phyloP scores from a whole-genome alignment of 2,113 vertebrate species.

The Xiphophorus maculatus region DNA sequence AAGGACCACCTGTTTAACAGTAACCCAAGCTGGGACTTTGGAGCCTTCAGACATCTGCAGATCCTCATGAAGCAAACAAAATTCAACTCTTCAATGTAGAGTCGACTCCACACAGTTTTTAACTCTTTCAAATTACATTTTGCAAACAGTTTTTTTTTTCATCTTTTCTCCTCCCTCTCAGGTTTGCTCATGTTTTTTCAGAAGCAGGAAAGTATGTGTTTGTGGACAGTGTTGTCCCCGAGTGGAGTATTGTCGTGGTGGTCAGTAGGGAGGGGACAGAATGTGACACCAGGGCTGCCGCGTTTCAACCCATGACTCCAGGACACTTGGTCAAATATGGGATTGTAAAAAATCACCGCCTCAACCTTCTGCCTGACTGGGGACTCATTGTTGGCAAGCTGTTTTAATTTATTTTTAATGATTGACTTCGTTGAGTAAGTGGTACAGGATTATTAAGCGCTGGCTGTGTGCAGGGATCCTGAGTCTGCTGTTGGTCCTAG shows the following conservation, averaged over 20 bases:
- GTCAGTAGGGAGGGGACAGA: slow-evolving; percentile 80
- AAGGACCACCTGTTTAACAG: slow-evolving; percentile 92
- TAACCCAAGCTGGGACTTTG: slow-evolving; percentile 91
- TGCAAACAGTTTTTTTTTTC: background rate
- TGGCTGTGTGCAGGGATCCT: slow-evolving; percentile 70
- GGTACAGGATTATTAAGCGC: background rate
- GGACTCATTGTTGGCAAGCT: slow-evolving; percentile 82
- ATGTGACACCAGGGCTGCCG: slow-evolving; percentile 73
- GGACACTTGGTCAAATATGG: slow-evolving; percentile 84
- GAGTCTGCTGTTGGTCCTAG: slow-evolving; percentile 78
- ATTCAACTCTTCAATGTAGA: slow-evolving; percentile 86
- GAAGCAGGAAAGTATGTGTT: slow-evolving; percentile 89
- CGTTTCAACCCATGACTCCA: slow-evolving; percentile 88
- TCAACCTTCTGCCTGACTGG: slow-evolving; percentile 89
- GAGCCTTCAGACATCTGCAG: slow-evolving; percentile 85
- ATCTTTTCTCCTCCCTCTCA: slow-evolving; percentile 37
- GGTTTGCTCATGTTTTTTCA: slow-evolving; percentile 91
- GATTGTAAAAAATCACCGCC: slow-evolving; percentile 74
- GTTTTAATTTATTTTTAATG: background rate
- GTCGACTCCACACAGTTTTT: background rate
- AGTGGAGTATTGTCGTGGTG: slow-evolving; percentile 84
- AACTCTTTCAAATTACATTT: background rate
- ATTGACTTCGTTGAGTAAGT: background rate
- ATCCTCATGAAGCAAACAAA: slow-evolving; percentile 86
- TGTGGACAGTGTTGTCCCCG: slow-evolving; percentile 80